Base-by-base conservation (phyloP, 2,888 invertebrate species). In the Globia sparganii region DNA sequence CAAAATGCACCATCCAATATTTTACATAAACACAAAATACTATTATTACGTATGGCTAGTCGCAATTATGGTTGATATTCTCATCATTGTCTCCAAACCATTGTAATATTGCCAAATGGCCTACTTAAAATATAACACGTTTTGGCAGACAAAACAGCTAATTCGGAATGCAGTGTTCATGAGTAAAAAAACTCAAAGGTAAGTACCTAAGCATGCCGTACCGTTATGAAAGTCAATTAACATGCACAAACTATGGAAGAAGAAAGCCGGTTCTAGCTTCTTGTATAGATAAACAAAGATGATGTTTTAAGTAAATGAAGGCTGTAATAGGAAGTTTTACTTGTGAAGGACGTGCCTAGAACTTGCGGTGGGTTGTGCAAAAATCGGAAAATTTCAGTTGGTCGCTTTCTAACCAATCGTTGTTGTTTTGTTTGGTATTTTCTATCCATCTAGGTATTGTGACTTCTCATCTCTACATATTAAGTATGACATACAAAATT, bases 181-280 rank as follows among this genome's bases (percentile, higher is more conserved):
- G 76, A 84, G 67, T 86, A 75, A 79, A 75, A 79, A 80, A 72
- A 82, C 72, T 73, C 61, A 58, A 68, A 71, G 59, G 64, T 46
- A 49, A 80, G 69, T 69, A 64, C 46, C 59, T 53, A 49, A 79
- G 69, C 72, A 64, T 75, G 59, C 77, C 81, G 73, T 75, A 56
- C 77, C 81, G 73, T 86, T 88, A 80, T 77, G 87, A 81, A 83
- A 86, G 81, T 76, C 76, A 81, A 83, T 88, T 85, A 85, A 71
- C 82, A 80, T 81, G 64, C 46, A 83, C 77, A 84, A 81, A 80
- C 71, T 80, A 34, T 71, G 53, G 53, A 81, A 73, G 53, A 81
- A 73, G 76, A 78, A 68, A 77, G 37, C 77, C 28, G 59, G 80
- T 85, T 78, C 79, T 49, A 4, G 58, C 65, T 71, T 66, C 68